Evolutionary conservation across 2,888 invertebrate species (phyloP), one percentile per base, ranked within the genome.

Genomic region (Artemia sinica): DNA sequence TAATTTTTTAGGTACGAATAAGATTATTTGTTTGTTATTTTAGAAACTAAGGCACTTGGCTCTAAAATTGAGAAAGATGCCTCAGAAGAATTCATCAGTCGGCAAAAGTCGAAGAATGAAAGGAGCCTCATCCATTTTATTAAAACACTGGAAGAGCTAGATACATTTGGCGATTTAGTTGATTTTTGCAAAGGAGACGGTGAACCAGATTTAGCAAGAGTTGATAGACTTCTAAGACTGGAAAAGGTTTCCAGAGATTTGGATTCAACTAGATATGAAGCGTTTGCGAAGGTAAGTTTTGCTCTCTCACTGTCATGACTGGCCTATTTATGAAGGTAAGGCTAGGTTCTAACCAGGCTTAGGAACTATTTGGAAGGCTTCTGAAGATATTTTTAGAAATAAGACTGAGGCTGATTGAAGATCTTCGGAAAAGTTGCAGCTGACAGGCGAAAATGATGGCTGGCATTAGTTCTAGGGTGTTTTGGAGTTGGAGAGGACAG

Each of bases 231-330:
- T 14, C 14, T 14, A 18, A 58, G 58, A 18, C n/a, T 58, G 58
- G 58, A 58, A n/a, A n/a, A 18, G 18, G 14, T 58, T 14, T 58
- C 58, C 14, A 8, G 58, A 18, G 58, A 58, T 9, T 8, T 58
- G 10, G 58, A 58, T 14, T n/a, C 58, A 14, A 8, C 58, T 14
- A 58, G 18, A 58, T 58, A 58, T 58, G 58, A 58, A 58, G 58
- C 58, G 18, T 58, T 58, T 58, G 11, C 58, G 14, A 58, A 58
- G 58, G 58, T 58, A 58, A 18, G 58, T 8, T 58, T 58, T 58
- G 58, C 2, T 10, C n/a, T n/a, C 5, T 58, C 5, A 28, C 4
- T 28, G 28, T 28, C 28, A 4, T 4, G 28, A 28, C 28, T 28
- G 1, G 1, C 28, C 28, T 28, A 28, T 28, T 28, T 28, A 4